phyloP scores from a whole-genome alignment of 2,888 invertebrate species.

The Ochropleura plecta region DNA sequence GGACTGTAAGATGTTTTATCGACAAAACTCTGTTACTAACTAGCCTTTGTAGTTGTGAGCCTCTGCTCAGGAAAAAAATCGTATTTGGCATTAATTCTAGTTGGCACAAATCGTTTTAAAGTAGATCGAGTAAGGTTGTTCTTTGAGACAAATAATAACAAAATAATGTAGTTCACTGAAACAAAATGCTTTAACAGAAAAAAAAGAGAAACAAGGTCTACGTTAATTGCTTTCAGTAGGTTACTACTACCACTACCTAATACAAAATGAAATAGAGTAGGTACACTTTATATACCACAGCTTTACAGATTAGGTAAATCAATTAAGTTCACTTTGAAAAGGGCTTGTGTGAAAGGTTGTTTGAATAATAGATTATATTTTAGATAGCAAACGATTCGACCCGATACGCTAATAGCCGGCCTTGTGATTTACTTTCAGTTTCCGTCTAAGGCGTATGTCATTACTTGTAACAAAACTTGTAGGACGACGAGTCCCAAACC shows the following conservation, averaged over 20 bases:
- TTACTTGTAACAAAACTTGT: conserved; percentile 52
- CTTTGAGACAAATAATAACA: neutral
- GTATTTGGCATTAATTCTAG: conserved; percentile 23
- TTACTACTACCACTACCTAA: neutral
- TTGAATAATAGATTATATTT: conserved; percentile 60
- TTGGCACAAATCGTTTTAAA: neutral
- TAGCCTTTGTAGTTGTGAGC: conserved; percentile 7
- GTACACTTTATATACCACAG: conserved; percentile 34
- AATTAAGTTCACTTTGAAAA: conserved; percentile 44
- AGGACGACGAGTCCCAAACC: conserved; percentile 41
- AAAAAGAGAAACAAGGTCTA: neutral
- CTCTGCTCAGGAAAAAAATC: conserved; percentile 7
- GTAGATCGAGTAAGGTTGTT: neutral
- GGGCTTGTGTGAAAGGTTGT: conserved; percentile 53
- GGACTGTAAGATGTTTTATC: conserved; percentile 65
- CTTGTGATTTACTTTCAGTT: conserved; percentile 57
- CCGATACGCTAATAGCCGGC: conserved; percentile 28
- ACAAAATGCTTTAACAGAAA: neutral
- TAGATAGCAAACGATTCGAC: conserved; percentile 52
- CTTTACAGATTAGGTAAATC: conserved; percentile 40
- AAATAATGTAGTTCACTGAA: neutral
- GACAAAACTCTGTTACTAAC: conserved; percentile 62
- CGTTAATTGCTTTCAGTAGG: neutral
- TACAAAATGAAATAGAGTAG: conserved; percentile 13
- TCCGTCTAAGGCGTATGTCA: conserved; percentile 41